A percentile compares a stretch with the other conserved stretches of the same genome.
Conservation (phyloP, 1,140 invertebrate species). For the Micrasema longulum region DNA sequence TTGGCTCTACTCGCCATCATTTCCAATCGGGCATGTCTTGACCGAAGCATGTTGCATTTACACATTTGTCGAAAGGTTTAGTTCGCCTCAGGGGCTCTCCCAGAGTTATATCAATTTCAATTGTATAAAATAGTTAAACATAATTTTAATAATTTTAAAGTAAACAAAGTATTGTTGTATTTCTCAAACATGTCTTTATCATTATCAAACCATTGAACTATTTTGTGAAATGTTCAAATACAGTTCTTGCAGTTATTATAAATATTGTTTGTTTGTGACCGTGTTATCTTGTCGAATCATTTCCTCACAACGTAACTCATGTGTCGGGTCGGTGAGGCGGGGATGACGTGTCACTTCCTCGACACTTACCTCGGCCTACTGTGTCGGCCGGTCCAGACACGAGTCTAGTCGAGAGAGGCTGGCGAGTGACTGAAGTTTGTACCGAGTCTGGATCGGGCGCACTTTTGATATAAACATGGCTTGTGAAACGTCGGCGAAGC, state of each 20-base stretch:
- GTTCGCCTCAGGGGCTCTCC: no score
- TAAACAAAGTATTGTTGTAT: constrained; percentile 43
- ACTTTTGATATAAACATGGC: neutral
- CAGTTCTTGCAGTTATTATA: constrained; percentile 50
- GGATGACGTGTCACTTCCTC: constrained; percentile 47
- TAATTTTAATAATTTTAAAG: constrained; percentile 47
- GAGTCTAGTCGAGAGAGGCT: neutral
- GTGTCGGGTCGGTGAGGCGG: constrained; percentile 44
- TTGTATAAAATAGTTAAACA: constrained; percentile 41
- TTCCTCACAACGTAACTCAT: constrained; percentile 36
- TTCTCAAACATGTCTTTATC: constrained; percentile 28
- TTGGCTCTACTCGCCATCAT: constrained; percentile 7
- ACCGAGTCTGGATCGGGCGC: neutral
- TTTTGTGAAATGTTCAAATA: constrained; percentile 39
- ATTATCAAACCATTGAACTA: constrained; percentile 33
- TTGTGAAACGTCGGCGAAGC: neutral
- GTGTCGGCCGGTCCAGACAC: neutral
- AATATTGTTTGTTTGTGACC: constrained; percentile 48
- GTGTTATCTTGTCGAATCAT: constrained; percentile 47
- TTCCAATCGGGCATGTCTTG: constrained; percentile 11
- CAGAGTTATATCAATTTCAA: constrained; percentile 17
- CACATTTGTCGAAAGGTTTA: constrained; percentile 1
- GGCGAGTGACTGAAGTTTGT: neutral
- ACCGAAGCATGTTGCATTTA: constrained; percentile 34
- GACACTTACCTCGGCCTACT: constrained; percentile 28